Conservation (phyloP, 2,888 invertebrate genomes). For the Dermolepida albohirtum region DNA sequence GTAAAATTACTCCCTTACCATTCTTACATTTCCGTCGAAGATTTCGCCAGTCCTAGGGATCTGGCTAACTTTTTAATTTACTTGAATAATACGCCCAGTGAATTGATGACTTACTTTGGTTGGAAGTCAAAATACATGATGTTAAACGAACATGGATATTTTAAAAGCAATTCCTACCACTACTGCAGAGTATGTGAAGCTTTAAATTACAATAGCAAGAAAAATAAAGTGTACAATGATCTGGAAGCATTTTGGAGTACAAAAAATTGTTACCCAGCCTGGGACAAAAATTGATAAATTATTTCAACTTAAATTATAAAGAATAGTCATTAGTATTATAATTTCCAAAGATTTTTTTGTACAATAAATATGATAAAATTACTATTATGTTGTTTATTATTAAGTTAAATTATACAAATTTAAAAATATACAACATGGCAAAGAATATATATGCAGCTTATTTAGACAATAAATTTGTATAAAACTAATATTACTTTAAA, state of each 20-base stretch:
- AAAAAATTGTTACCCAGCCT: conserved; percentile 56
- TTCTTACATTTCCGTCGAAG: conserved; percentile 73
- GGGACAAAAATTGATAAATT: conserved; percentile 48
- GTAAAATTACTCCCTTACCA: conserved; percentile 70
- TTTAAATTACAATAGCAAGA: conserved; percentile 71
- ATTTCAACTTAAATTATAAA: conserved; percentile 3
- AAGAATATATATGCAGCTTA: no score
- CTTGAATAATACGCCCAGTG: conserved; percentile 64
- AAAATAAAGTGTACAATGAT: conserved; percentile 62
- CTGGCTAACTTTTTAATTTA: conserved; percentile 68
- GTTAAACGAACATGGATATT: conserved; percentile 77
- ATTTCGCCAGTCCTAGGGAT: conserved; percentile 66
- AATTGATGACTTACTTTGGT: conserved; percentile 67
- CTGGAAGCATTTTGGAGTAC: conserved; percentile 64
- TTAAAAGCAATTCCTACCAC: conserved; percentile 70
- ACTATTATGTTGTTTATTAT: no score
- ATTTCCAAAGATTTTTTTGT: conserved; percentile 32
- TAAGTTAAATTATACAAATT: not conserved
- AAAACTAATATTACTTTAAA: no score
- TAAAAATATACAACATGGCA: no score
- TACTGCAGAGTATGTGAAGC: conserved; percentile 77
- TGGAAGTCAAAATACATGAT: conserved; percentile 73
- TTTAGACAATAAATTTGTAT: no score
- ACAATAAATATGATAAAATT: not conserved
- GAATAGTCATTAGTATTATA: conserved; percentile 4